Evolutionary conservation across 1,140 invertebrate species (phyloP).

Genomic region (Magallana ariakensis): DNA sequence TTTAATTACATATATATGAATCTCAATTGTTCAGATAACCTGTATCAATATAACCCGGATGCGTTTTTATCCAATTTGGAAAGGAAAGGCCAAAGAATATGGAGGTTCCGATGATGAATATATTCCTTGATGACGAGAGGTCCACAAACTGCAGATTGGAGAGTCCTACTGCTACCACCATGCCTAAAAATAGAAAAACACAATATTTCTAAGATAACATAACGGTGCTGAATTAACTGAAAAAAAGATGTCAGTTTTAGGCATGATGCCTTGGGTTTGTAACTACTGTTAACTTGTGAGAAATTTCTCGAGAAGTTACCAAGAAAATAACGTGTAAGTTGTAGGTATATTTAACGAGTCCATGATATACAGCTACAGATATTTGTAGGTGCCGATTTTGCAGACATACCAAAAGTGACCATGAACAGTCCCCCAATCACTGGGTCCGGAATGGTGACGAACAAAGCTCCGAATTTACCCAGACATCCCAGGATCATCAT

Average conservation of each 20-base stretch:
- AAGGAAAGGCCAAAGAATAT: slow-evolving; percentile 90
- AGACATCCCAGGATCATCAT: slow-evolving; percentile 90
- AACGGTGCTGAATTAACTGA: too few relatives aligned
- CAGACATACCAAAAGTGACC: slow-evolving; percentile 88
- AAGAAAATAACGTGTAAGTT: too few relatives aligned
- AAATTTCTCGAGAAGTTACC: too few relatives aligned
- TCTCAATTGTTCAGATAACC: slow-evolving; percentile 77
- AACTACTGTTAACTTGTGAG: too few relatives aligned
- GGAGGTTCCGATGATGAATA: slow-evolving; percentile 93
- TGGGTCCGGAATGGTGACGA: slow-evolving; percentile 92
- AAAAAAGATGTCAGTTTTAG: too few relatives aligned
- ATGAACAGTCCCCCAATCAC: slow-evolving; percentile 93
- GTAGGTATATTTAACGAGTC: too few relatives aligned
- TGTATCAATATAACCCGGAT: slow-evolving; percentile 85
- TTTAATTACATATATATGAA: too few relatives aligned
- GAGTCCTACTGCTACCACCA: slow-evolving; percentile 79
- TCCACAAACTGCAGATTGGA: slow-evolving; percentile 91
- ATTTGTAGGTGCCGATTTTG: too few relatives aligned
- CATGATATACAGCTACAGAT: too few relatives aligned
- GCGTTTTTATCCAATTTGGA: slow-evolving; percentile 85
- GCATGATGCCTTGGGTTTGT: too few relatives aligned
- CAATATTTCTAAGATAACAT: too few relatives aligned
- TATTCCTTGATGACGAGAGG: slow-evolving; percentile 89
- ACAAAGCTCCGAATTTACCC: slow-evolving; percentile 87
- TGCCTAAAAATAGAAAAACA: slow-evolving; percentile 57